Conservation (phyloP, 2,888 invertebrate genomes). For the Spilarctia lutea region DNA sequence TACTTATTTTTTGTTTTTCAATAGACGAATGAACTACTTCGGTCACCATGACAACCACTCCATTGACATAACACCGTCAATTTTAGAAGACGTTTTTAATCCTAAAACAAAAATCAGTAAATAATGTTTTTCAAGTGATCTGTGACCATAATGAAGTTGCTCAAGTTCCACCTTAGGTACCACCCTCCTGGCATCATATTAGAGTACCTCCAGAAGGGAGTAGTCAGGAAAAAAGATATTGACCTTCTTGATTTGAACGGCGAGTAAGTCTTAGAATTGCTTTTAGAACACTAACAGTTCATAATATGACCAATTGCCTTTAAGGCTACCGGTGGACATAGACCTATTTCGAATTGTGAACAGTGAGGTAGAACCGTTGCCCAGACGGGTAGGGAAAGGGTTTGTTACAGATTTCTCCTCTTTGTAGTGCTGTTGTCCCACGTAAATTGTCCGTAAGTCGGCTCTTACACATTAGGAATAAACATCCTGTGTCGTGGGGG, state of each 20-base stretch:
- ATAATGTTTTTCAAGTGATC: constrained; percentile 41
- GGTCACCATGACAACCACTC: constrained; percentile 64
- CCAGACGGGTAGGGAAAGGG: too few relatives aligned
- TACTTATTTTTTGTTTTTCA: constrained; percentile 28
- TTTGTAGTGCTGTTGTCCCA: too few relatives aligned
- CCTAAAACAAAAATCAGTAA: constrained; percentile 43
- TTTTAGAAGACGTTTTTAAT: constrained; percentile 57
- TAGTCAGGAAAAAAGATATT: constrained; percentile 87
- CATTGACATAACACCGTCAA: constrained; percentile 74
- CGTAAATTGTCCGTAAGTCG: too few relatives aligned
- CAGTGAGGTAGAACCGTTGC: too few relatives aligned
- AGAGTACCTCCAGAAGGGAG: constrained; percentile 87
- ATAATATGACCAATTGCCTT: neutral
- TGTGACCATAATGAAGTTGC: constrained; percentile 86
- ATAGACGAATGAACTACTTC: constrained; percentile 31
- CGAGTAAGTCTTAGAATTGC: constrained; percentile 78
- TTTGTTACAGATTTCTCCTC: too few relatives aligned
- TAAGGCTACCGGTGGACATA: too few relatives aligned
- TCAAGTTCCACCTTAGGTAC: constrained; percentile 90
- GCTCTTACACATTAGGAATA: too few relatives aligned
- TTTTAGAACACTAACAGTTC: neutral
- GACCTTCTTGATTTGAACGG: constrained; percentile 88
- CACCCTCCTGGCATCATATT: constrained; percentile 90
- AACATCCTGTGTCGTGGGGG: too few relatives aligned
- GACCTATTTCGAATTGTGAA: too few relatives aligned